Conservation (phyloP, 2,113 vertebrate species). For the Haliaeetus leucogaster region DNA sequence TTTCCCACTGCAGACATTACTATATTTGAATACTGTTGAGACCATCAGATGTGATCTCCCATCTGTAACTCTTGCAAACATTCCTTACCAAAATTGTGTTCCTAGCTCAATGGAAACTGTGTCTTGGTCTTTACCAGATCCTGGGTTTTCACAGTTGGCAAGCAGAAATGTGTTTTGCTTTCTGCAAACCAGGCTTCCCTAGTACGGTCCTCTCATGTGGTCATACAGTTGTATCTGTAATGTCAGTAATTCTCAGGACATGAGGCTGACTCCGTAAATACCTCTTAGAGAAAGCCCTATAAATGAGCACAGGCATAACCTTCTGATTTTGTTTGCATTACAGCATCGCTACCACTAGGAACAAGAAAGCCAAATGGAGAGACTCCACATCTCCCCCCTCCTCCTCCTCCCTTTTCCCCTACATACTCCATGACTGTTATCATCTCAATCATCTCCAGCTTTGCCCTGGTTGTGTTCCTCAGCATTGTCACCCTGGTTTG, state of each 20-base stretch:
- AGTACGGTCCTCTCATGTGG: background rate
- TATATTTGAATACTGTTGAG: background rate
- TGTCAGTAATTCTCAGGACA: background rate
- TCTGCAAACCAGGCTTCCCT: background rate
- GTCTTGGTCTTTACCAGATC: background rate
- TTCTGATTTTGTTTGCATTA: conserved; percentile 32
- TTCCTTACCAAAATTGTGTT: background rate
- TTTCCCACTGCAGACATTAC: background rate
- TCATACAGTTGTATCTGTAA: background rate
- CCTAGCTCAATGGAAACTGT: background rate
- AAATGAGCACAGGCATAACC: background rate
- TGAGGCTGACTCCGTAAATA: background rate
- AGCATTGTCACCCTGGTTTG: conserved; percentile 78
- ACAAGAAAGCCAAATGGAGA: conserved; percentile 69
- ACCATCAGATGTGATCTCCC: background rate
- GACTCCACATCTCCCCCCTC: conserved; percentile 44
- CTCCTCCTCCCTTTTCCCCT: conserved; percentile 73
- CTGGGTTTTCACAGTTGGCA: background rate
- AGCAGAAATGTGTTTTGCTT: background rate
- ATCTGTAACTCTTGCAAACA: background rate
- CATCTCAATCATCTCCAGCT: conserved; percentile 82
- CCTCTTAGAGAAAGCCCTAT: background rate
- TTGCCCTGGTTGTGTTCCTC: conserved; percentile 78
- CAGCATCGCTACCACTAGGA: conserved; percentile 66
- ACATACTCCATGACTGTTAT: conserved; percentile 91